These are phyloP conservation scores for Pseudorasbora parva DNA, from an alignment of 2,113 vertebrate genomes.

Conservation along the genomic window DNA sequence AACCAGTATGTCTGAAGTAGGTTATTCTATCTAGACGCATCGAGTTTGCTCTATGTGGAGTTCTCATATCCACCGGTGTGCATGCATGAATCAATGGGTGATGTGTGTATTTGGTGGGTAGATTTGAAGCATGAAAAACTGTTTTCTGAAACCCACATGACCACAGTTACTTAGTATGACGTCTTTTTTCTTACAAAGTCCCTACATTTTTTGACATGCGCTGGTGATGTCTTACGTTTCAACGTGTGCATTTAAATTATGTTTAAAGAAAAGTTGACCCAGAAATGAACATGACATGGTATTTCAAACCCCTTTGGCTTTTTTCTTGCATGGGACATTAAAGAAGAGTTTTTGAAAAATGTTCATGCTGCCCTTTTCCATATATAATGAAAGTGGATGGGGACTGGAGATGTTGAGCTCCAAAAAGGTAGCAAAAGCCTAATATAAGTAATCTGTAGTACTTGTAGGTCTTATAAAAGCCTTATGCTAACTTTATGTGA, in stretches of 20 bases:
- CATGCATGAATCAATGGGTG: background rate
- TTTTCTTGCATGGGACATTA: background rate
- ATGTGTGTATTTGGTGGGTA: background rate
- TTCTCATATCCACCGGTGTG: slow-evolving; percentile 6
- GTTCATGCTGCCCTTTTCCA: background rate
- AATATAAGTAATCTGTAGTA: background rate
- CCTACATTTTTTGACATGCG: background rate
- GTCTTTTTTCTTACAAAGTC: background rate
- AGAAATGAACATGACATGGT: background rate
- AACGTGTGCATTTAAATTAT: background rate
- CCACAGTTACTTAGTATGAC: background rate
- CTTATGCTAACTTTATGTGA: background rate
- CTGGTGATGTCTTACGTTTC: background rate
- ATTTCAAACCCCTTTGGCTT: background rate
- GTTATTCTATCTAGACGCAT: slow-evolving; percentile 40
- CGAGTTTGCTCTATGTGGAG: slow-evolving; percentile 7
- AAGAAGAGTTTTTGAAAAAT: background rate
- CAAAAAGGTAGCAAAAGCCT: background rate
- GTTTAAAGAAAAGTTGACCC: background rate
- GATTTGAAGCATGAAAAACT: background rate
- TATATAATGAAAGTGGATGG: background rate
- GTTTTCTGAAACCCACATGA: slow-evolving; percentile 4
- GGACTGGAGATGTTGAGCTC: background rate
- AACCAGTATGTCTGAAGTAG: slow-evolving; percentile 32
- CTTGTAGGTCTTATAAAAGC: background rate